Evolutionary conservation across 2,888 invertebrate species (phyloP).

Genomic region (Alloplasta piceator): DNA sequence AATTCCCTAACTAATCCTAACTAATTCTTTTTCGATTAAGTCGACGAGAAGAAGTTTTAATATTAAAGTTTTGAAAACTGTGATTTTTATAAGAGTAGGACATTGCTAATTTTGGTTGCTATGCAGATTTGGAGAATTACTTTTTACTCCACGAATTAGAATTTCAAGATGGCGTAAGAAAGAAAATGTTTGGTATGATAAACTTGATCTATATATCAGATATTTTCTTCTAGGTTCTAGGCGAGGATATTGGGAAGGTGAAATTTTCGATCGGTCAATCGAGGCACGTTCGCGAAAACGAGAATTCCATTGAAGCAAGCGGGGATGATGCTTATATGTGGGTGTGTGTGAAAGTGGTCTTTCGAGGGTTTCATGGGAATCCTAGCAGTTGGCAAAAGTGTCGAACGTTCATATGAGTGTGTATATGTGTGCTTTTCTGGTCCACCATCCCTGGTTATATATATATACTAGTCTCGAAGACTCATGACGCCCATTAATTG

Average conservation of each 20-base stretch:
- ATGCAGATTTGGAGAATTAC: no score
- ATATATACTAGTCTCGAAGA: constrained; percentile 61
- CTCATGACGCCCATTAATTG: constrained; percentile 77
- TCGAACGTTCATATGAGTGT: constrained; percentile 46
- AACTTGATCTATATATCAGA: no score
- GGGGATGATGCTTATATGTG: constrained; percentile 47
- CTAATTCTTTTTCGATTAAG: no score
- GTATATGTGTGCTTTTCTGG: constrained; percentile 43
- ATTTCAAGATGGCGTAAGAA: no score
- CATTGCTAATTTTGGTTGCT: no score
- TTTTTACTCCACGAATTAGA: no score
- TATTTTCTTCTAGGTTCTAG: constrained; percentile 40
- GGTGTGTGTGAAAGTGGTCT: constrained; percentile 33
- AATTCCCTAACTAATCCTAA: no score
- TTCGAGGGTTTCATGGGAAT: constrained; percentile 49
- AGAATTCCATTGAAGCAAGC: constrained; percentile 76
- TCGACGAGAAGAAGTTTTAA: no score
- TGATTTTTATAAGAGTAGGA: no score
- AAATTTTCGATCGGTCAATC: constrained; percentile 68
- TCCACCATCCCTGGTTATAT: constrained; percentile 59
- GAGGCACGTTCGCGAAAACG: constrained; percentile 75
- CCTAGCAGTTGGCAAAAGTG: constrained; percentile 48
- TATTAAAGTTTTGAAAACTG: no score
- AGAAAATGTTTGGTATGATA: no score
- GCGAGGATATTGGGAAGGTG: constrained; percentile 47